A percentile compares a stretch with the other conserved stretches of the same genome.
phyloP scores from a whole-genome alignment of 2,797 vertebrate genomes.

The Falco cherrug region DNA sequence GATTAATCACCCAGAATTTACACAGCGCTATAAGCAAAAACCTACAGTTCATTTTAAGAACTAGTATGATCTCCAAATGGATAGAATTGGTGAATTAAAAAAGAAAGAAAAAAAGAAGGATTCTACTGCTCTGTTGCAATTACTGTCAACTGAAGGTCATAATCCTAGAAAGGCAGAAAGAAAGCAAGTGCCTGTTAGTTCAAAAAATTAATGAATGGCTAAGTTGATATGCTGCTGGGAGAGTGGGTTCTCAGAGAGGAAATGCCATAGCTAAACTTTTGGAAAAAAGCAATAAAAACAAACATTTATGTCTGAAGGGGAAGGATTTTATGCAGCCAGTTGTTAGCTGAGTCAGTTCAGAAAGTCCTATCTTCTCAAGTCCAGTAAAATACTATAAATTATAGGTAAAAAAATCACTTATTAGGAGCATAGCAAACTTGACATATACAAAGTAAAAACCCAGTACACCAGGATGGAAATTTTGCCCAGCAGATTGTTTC shows the following conservation, averaged over 20 bases:
- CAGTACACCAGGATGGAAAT: background rate
- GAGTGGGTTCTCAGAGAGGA: background rate
- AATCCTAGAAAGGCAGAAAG: background rate
- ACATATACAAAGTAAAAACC: background rate
- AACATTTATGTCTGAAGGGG: background rate
- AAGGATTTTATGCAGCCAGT: background rate
- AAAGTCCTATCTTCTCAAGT: background rate
- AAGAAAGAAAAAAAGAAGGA: background rate
- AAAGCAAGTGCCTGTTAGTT: background rate
- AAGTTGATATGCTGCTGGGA: background rate
- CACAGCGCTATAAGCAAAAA: background rate
- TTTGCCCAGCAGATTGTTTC: background rate
- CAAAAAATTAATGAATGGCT: background rate
- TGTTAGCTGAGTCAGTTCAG: background rate
- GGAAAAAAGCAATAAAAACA: background rate
- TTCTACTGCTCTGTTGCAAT: background rate
- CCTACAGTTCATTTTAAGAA: background rate
- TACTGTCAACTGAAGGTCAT: background rate
- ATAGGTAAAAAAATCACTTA: background rate
- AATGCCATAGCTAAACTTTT: background rate
- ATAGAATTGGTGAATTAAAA: background rate
- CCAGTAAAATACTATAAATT: background rate
- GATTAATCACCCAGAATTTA: background rate
- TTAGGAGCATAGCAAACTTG: background rate
- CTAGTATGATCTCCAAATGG: background rate